Evolutionary conservation across 2,113 vertebrate genomes (phyloP), one percentile per base, ranked within the genome.

Genomic region (Ceyx melanurus): DNA sequence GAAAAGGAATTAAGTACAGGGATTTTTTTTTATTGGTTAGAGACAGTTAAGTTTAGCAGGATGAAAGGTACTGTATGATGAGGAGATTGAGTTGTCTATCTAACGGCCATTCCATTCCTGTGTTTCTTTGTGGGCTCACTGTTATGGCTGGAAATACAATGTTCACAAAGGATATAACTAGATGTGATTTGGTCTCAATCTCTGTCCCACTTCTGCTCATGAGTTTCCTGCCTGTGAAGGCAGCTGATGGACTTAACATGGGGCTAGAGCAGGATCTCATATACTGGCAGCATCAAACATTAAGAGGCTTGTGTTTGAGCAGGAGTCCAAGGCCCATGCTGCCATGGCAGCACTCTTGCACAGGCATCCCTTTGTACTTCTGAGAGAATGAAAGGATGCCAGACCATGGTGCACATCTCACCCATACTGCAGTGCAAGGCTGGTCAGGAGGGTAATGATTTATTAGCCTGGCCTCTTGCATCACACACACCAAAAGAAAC

Each of bases 281-380:
- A 29, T 5, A 20, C 17, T 14, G 11, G 17, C 35, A 84, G 51
- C 56, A 45, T 25, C 0, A 0, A 22, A 46, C 9, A 40, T 2
- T 6, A 15, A 35, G 21, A 37, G 8, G 45, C 31, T 58, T 21
- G 8, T 31, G 28, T 64, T 35, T 31, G 57, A 81, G 45, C 43
- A 65, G 31, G 14, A 50, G 18, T 57, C 66, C 31, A 57, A 70
- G 80, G 6, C 15, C 29, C 2, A 1, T 13, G 2, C 33, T 51
- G 6, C 28, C 35, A 15, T 13, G 20, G 72, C n/a, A 87, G 88
- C 35, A 9, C 42, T 65, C 37, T 56, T 18, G 10, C 31, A 15
- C 6, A 12, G 23, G 29, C 4, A 3, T 19, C 37, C 25, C 23
- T 53, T 68, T 37, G 29, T 2, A 1, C 20, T 60, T 74, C 48